Base-by-base conservation (phyloP, 2,888 invertebrate genomes). In the Invenusta paracnida region DNA sequence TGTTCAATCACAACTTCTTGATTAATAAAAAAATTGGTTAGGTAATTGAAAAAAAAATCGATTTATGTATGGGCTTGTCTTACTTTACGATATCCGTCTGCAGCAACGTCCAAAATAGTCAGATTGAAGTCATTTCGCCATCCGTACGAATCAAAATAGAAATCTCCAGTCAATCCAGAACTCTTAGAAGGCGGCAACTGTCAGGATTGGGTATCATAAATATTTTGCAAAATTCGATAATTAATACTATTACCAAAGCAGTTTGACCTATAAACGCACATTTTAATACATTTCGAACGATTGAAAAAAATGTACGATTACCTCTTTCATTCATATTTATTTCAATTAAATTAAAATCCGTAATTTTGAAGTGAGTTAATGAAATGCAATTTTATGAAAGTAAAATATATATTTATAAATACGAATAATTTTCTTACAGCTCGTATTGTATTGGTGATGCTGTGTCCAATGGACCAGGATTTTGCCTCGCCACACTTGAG, bases 41-140 rank as follows among this genome's bases (percentile, higher is more conserved):
- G n/a, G n/a, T n/a, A n/a, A n/a, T n/a, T n/a, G n/a, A n/a, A n/a
- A n/a, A n/a, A n/a, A n/a, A n/a, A n/a, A n/a, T n/a, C n/a, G n/a
- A n/a, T n/a, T n/a, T n/a, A n/a, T n/a, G n/a, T n/a, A n/a, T n/a
- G n/a, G n/a, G n/a, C n/a, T n/a, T 48, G 5, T 5, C 85, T 85
- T 17, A 48, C 85, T 85, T 30, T 30, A 13, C 85, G 82, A 85
- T 48, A 85, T 23, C 85, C 85, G 48, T 0, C 25, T 25, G 27
- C 29, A 29, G 85, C n/a, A 27, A 85, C 13, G 30, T 85, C 85
- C 48, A 85, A 30, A 28, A 85, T 85, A 25, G 30, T 48, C 30
- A 85, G 28, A 29, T 30, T 85, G 31, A 85, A 85, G 30, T 85
- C 85, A 1, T 30, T 23, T 66, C 85, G 30, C 25, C 85, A 27